These are phyloP conservation scores for Petrocephalus sullivani DNA, from an alignment of 2,797 vertebrate genomes.

Conservation along the genomic window DNA sequence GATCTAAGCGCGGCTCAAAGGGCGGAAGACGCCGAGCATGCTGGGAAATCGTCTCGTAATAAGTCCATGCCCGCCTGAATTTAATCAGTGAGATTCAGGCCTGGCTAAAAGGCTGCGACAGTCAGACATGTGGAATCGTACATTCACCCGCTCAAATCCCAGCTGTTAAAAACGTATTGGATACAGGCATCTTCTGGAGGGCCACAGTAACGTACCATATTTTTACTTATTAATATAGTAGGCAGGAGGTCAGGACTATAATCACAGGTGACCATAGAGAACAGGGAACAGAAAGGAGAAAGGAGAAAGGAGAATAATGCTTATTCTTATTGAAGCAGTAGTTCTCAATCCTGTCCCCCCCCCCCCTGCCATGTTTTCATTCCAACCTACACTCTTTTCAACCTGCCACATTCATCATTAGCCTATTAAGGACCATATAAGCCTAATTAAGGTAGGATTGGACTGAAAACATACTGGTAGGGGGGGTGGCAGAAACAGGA, in stretches of 20 bases:
- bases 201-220: not conserved
- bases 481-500: too few relatives aligned
- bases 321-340: too few relatives aligned
- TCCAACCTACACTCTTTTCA: too few relatives aligned
- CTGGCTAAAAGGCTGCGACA: not conserved
- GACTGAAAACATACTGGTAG: too few relatives aligned
- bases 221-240: not conserved
- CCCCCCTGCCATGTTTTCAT: too few relatives aligned
- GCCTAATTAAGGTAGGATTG: too few relatives aligned
- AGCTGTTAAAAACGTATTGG: not conserved
- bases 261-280: not conserved
- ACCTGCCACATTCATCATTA: too few relatives aligned
- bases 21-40: not conserved
- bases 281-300: not conserved
- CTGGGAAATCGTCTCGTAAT: not conserved
- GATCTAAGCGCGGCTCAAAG: not conserved
- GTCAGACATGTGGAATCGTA: not conserved
- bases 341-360: too few relatives aligned
- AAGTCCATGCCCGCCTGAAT: not conserved
- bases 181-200: not conserved
- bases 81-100: not conserved
- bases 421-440: too few relatives aligned
- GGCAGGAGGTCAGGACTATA: not conserved
- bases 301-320: too few relatives aligned
- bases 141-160: not conserved